phyloP scores from a whole-genome alignment of 1,140 invertebrate genomes.

The Chironomus tepperi region DNA sequence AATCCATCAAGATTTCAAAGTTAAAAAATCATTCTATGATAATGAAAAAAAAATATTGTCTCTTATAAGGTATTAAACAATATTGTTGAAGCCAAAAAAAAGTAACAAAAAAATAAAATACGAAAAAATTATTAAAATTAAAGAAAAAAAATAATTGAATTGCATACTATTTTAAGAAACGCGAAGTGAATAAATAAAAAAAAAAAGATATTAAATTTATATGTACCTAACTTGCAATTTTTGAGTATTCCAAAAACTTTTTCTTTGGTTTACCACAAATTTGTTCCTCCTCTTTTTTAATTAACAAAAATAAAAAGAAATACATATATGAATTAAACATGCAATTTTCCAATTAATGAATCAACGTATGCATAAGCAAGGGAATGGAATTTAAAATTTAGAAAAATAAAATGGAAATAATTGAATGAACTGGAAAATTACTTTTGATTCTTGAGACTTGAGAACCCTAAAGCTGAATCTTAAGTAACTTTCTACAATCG shows the following conservation, averaged over 20 bases:
- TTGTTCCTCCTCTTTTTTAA: no score
- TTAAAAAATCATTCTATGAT: slow-evolving; percentile 3
- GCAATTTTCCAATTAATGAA: no score
- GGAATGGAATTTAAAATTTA: no score
- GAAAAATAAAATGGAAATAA: no score
- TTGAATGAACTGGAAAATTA: no score
- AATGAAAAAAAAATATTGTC: not conserved
- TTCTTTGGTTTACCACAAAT: no score
- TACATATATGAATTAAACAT: no score
- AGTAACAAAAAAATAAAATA: slow-evolving; percentile 3
- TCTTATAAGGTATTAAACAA: slow-evolving; percentile 9
- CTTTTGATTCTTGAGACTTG: not conserved
- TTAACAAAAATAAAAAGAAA: no score
- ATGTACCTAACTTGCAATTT: slow-evolving; percentile 8
- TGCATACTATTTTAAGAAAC: slow-evolving; percentile 14
- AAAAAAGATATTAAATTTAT: not conserved
- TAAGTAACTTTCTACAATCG: not conserved
- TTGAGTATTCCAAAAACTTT: not conserved
- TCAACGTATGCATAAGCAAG: no score
- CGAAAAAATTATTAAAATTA: slow-evolving; percentile 10
- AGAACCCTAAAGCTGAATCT: slow-evolving; percentile 11
- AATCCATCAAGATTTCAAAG: slow-evolving; percentile 13
- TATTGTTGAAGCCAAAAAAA: slow-evolving; percentile 13
- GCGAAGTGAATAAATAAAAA: not conserved
- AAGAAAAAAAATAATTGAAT: slow-evolving; percentile 8